Conservation (phyloP, 2,888 invertebrate genomes). For the Chalcis sispes region DNA sequence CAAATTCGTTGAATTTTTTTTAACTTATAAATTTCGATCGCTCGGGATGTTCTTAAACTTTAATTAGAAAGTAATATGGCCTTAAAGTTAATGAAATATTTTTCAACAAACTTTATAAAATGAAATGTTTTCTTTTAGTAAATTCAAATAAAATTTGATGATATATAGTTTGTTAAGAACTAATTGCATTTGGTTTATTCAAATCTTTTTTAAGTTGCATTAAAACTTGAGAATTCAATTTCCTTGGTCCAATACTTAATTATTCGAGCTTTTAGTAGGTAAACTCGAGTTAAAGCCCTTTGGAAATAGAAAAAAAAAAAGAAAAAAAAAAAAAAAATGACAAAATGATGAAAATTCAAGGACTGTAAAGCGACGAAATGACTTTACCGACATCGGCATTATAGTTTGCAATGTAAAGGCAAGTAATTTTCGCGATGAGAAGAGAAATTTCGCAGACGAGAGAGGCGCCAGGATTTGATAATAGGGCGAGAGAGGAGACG, state of each 20-base stretch:
- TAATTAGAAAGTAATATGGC: too few species aligned
- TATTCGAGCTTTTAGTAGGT: conserved; percentile 8
- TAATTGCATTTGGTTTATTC: conserved; percentile 6
- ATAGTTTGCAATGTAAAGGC: conserved; percentile 9
- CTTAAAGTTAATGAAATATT: too few species aligned
- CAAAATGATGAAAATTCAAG: neutral
- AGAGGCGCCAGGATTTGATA: neutral
- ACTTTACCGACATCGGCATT: too few species aligned
- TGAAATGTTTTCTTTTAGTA: too few species aligned
- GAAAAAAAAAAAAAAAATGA: neutral
- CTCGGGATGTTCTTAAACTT: too few species aligned
- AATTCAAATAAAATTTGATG: too few species aligned
- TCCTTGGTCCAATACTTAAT: conserved; percentile 17
- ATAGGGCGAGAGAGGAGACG: too few species aligned
- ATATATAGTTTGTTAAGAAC: too few species aligned
- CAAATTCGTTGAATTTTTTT: too few species aligned
- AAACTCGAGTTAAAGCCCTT: neutral
- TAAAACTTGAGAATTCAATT: conserved; percentile 38
- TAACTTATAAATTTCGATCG: too few species aligned
- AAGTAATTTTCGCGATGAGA: conserved; percentile 12
- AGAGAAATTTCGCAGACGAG: neutral
- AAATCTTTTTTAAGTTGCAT: conserved; percentile 20
- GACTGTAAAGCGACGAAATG: neutral
- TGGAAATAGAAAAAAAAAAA: neutral
- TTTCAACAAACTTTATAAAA: too few species aligned